Evolutionary conservation across 2,888 invertebrate species (phyloP), one percentile per base, ranked within the genome.

Genomic region (Caradrina clavipalpis): DNA sequence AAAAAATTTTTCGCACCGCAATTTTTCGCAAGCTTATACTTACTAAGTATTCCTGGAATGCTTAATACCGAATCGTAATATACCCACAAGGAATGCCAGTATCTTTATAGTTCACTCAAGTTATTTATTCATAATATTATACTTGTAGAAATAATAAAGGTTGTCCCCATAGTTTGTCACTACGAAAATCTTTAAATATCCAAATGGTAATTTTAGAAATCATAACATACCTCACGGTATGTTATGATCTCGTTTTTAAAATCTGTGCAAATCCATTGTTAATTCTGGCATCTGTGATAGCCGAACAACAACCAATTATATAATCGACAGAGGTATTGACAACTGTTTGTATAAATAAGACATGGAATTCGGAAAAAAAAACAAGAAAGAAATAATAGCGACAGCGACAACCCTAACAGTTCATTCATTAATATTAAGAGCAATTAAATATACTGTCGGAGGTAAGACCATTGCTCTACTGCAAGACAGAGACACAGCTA

Each of bases 361-460:
- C 1, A 8, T 53, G 54, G 17, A 39, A 21, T n/a, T 17, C 31
- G 15, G 10, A 3, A 10, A 42, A 45, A 53, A n/a, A 6, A 45
- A 3, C 15, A 45, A 17, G 1, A 45, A 45, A 17, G 26, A 26
- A 15, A 45, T 17, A 39, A 13, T 45, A 45, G 17, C 4, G 6
- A 42, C 42, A 45, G 53, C 0, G 47, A n/a, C 53, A 68, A 15
- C 76, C 69, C 72, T 75, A 59, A 22, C 76, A n/a, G 11, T 57
- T 53, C 53, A 49, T 67, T 72, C 75, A 58, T 75, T 72, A 68
- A 73, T 78, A 69, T 76, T 78, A 76, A 78, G 58, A 78, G 79
- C 76, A 78, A 76, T 76, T 74, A 76, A 78, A 78, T 78, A 69
- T 57, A 79, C 62, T 26, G 62, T 45, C n/a, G 7, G 54, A 73